These are phyloP conservation scores for Rhinolophus sinicus DNA, from an alignment of 2,113 vertebrate species.

Conservation along the genomic window DNA sequence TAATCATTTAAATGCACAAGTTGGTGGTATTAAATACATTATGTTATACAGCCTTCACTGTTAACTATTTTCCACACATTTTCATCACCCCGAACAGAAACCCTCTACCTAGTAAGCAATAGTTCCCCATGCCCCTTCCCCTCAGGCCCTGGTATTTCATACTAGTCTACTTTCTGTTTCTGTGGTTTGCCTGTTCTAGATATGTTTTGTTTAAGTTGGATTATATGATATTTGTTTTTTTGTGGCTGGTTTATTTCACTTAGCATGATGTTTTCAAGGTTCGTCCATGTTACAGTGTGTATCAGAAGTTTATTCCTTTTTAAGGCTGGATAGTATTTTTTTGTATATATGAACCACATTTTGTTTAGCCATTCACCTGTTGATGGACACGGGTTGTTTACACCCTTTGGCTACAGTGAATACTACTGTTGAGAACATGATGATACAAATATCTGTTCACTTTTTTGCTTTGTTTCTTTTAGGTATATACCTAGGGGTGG, in stretches of 20 bases:
- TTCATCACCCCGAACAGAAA: background rate
- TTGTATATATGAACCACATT: background rate
- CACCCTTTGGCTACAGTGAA: background rate
- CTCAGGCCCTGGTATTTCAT: background rate
- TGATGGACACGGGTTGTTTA: background rate
- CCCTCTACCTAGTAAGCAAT: background rate
- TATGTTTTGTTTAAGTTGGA: background rate
- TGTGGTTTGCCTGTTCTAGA: background rate
- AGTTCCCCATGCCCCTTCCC: background rate
- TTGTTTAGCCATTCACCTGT: background rate
- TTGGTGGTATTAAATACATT: background rate
- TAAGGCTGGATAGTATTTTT: background rate
- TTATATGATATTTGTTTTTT: background rate
- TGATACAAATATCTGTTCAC: background rate
- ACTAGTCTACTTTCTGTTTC: background rate
- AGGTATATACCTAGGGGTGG: background rate
- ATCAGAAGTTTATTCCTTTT: background rate
- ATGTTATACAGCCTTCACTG: background rate
- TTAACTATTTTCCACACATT: background rate
- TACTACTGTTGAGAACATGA: background rate
- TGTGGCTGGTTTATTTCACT: background rate
- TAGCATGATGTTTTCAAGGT: background rate
- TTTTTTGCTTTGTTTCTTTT: background rate
- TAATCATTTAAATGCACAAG: background rate
- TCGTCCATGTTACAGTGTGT: background rate